phyloP scores from a whole-genome alignment of 2,888 invertebrate genomes.

The Eupithecia subfuscata region DNA sequence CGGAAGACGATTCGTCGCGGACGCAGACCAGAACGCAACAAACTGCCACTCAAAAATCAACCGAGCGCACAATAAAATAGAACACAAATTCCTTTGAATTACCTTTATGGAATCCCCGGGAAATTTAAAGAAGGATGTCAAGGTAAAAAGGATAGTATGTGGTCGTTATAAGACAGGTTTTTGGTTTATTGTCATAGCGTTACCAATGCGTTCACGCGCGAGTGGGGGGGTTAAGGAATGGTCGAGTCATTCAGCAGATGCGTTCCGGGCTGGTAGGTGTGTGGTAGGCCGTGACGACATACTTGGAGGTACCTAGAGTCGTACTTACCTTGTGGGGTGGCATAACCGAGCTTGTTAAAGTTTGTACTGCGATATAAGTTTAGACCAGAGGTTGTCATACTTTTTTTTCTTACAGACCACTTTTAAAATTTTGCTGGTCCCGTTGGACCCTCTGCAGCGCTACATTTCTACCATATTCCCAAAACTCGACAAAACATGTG shows the following conservation, averaged over 20 bases:
- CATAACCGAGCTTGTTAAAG: slow-evolving; percentile 10
- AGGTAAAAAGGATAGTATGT: slow-evolving; percentile 37
- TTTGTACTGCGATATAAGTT: too few relatives aligned
- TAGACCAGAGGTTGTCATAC: too few relatives aligned
- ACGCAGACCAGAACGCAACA: slow-evolving; percentile 71
- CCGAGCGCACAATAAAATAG: slow-evolving; percentile 17
- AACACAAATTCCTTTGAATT: background rate
- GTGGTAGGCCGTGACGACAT: slow-evolving; percentile 42
- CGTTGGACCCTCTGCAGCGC: too few relatives aligned
- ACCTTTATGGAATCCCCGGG: background rate
- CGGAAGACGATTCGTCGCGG: slow-evolving; percentile 82
- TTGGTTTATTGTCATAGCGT: slow-evolving; percentile 53
- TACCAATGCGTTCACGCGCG: slow-evolving; percentile 73
- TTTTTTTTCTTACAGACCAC: too few relatives aligned
- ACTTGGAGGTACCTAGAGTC: slow-evolving; percentile 25
- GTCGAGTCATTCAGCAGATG: slow-evolving; percentile 73
- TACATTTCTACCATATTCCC: too few relatives aligned
- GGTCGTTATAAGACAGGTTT: slow-evolving; percentile 41
- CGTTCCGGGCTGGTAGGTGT: slow-evolving; percentile 76
- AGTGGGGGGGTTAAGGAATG: slow-evolving; percentile 63
- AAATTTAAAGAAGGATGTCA: slow-evolving; percentile 5
- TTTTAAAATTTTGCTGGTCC: too few relatives aligned
- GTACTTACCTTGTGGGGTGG: slow-evolving; percentile 29
- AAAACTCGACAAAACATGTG: too few relatives aligned
- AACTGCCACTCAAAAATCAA: slow-evolving; percentile 44